Conservation (phyloP, 92 coral and sea anemone species). For the Meandrina meandrites region DNA sequence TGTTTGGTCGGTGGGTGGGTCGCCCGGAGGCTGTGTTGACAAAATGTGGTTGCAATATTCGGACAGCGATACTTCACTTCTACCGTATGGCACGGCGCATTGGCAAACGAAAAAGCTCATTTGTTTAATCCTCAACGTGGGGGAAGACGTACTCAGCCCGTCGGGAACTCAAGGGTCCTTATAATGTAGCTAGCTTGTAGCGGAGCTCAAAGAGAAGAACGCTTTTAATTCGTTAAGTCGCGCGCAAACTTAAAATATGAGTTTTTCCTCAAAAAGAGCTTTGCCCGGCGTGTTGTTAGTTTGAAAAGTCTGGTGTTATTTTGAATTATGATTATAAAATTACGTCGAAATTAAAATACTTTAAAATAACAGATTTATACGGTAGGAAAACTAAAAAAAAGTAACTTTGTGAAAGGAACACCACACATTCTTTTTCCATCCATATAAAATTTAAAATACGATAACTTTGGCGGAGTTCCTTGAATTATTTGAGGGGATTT, state of each 20-base stretch:
- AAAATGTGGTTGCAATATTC: background rate
- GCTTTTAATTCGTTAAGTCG: too few relatives aligned
- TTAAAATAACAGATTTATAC: too few relatives aligned
- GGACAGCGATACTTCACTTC: too few relatives aligned
- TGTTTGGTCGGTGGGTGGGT: background rate
- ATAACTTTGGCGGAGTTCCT: background rate
- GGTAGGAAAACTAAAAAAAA: too few relatives aligned
- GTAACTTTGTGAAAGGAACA: too few relatives aligned
- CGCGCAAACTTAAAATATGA: background rate
- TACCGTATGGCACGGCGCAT: background rate
- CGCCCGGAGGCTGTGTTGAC: background rate
- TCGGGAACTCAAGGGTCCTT: background rate
- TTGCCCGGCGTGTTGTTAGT: too few relatives aligned
- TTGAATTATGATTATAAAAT: too few relatives aligned
- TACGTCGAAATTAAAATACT: too few relatives aligned
- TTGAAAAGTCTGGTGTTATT: too few relatives aligned
- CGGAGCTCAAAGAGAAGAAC: background rate
- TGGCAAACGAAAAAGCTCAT: background rate
- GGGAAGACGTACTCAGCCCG: background rate
- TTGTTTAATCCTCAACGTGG: background rate
- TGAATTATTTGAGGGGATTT: background rate
- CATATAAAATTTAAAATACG: too few relatives aligned
- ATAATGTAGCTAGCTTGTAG: background rate
- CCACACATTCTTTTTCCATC: too few relatives aligned
- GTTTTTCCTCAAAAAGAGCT: too few relatives aligned